These are phyloP conservation scores for Drosophila rhopaloa DNA, from an alignment of 1,140 invertebrate genomes.

Conservation along the genomic window DNA sequence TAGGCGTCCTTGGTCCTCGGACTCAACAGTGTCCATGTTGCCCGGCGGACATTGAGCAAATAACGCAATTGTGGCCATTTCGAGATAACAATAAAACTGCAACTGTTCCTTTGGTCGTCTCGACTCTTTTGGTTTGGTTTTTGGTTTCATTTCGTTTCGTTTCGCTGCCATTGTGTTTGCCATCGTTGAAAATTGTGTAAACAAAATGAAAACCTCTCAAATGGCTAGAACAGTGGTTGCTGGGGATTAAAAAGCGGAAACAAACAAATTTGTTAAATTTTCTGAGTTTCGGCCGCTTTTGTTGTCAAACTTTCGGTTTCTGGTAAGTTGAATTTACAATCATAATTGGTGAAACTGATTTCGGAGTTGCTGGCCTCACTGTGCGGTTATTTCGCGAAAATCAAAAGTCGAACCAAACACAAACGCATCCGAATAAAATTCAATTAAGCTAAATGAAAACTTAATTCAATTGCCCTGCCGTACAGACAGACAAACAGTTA, in stretches of 20 bases:
- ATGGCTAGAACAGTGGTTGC: conserved; percentile 43
- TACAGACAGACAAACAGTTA: conserved; percentile 68
- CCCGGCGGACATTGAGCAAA: conserved; percentile 65
- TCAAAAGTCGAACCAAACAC: conserved; percentile 67
- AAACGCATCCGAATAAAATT: conserved; percentile 73
- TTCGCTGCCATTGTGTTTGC: conserved; percentile 54
- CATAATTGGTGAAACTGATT: conserved; percentile 1
- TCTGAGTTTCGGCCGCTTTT: not conserved
- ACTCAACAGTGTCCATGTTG: conserved; percentile 17
- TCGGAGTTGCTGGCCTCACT: conserved; percentile 19
- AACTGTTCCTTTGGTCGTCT: conserved; percentile 35
- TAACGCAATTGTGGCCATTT: conserved; percentile 78
- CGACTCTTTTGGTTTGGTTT: conserved; percentile 35
- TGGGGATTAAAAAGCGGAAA: not conserved
- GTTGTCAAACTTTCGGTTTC: not conserved
- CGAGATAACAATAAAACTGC: conserved; percentile 79
- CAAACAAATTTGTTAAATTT: conserved; percentile 36
- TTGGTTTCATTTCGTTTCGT: conserved; percentile 26
- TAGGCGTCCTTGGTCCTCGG: conserved; percentile 28
- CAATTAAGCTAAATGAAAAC: conserved; percentile 84
- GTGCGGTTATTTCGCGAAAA: conserved; percentile 43
- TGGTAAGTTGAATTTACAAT: conserved; percentile 16
- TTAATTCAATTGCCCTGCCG: conserved; percentile 79
- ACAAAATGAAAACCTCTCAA: conserved; percentile 60
- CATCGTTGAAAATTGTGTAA: conserved; percentile 64